Base-by-base conservation (phyloP, 2,888 invertebrate species). In the Fabriciana adippe region DNA sequence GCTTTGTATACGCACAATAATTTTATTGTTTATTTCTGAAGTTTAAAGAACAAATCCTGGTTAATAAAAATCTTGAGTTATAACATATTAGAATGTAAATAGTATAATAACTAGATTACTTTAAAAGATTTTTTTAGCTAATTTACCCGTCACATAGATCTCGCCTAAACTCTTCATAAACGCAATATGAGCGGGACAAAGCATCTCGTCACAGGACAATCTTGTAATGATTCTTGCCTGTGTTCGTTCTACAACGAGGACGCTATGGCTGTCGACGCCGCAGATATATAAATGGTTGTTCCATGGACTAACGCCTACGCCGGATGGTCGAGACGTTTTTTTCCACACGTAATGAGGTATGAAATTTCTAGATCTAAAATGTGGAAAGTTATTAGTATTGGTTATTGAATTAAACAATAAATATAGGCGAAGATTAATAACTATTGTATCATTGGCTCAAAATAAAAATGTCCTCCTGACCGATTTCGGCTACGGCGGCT, bases 301-400 rank as follows among this genome's bases (percentile, higher is more conserved):
- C 93, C 95, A 95, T 0, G 94, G 94, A 47, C 95, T 93, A 14
- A 95, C 87, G 0, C 94, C 94, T 0, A 97, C 86, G 1, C 96
- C 96, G 26, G 95, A 93, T 0, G 96, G 96, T 75, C 96, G 90
- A 1, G 94, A 93, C 55, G 93, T 90, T 81, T 94, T 93, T 51
- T 90, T 88, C 94, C 94, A 93, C 31, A 93, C 81, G 72, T 93
- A 87, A 75, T 93, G 94, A 0, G 94, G 93, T 11, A 87, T 77
- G 78, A 94, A 94, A 70, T 84, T 87, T 35, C 93, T 90, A 6
- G 91, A 91, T 76, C 93, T 94, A 76, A 57, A 72, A 70, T 21
- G 8, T 21, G 3, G n/a, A 13, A 51, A 53, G 18, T 18, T 18
- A 18, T 53, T 21, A 13, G 21, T 18, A 13, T 18, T 18, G 6